Conservation (phyloP, 2,888 invertebrate species). For the Brenthis ino region DNA sequence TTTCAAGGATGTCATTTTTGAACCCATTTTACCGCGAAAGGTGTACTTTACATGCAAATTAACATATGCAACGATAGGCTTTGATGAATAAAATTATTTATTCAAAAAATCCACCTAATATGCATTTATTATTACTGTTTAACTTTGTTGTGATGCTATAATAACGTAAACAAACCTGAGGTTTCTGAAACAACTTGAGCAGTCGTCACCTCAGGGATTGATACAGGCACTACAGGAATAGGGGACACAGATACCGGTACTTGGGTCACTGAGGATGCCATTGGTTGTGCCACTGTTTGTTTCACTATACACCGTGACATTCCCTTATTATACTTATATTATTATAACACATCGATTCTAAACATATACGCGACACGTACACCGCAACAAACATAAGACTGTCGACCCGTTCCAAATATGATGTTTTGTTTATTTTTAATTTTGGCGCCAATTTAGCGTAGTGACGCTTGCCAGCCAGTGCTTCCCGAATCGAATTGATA, state of each 20-base stretch:
- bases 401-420: slow-evolving; percentile 77
- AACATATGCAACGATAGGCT: too few relatives aligned
- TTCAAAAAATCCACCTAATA: too few relatives aligned
- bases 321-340: slow-evolving; percentile 38
- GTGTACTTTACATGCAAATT: too few relatives aligned
- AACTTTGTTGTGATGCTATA: too few relatives aligned
- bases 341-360: slow-evolving; percentile 43
- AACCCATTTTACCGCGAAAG: too few relatives aligned
- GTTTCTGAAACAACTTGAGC: slow-evolving; percentile 26
- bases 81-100: too few relatives aligned
- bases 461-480: slow-evolving; percentile 61
- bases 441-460: slow-evolving; percentile 73
- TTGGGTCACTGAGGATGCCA: slow-evolving; percentile 47
- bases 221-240: slow-evolving; percentile 29
- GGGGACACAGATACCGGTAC: slow-evolving; percentile 37
- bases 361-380: slow-evolving; percentile 55
- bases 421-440: slow-evolving; percentile 80
- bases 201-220: slow-evolving; percentile 25
- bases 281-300: slow-evolving; percentile 68
- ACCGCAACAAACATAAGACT: slow-evolving; percentile 76
- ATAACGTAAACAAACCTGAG: slow-evolving; percentile 31
- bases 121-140: too few relatives aligned
- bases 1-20: too few relatives aligned
- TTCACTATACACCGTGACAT: slow-evolving; percentile 80
- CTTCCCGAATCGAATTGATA: slow-evolving; percentile 43